Base-by-base conservation (phyloP, 1,140 invertebrate species). In the Anastatus disparis region DNA sequence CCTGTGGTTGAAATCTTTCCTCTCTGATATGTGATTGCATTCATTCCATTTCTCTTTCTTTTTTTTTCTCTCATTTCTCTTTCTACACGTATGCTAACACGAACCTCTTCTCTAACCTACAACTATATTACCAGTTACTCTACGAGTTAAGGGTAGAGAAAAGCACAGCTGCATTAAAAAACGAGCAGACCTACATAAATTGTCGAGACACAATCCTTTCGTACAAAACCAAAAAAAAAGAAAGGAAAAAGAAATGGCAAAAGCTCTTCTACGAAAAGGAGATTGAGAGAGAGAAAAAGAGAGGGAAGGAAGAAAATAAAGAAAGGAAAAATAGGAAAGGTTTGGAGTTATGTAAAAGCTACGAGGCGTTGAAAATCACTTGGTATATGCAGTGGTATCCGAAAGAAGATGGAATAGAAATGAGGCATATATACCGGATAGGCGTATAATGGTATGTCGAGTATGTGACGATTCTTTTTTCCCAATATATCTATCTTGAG, bases 1-100 rank as follows among this genome's bases (percentile, higher is more conserved):
- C 70, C 75, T 74, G 72, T 55, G 68, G 69, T 70, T 53, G 71
- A 17, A 24, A n/a, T 20, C 8, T 31, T 58, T 20, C 35, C 0
- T n/a, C 13, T 24, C 35, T 24, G n/a, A n/a, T n/a, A n/a, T n/a
- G n/a, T n/a, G n/a, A n/a, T n/a, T n/a, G n/a, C n/a, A n/a, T n/a
- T 26, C 44, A 3, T 10, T 58, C 35, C 22, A 0, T n/a, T 8
- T 24, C 35, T 24, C 27, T 26, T 17, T 20, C 44, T 26, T 12
- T 52, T 24, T 20, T 3, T 50, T 12, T 27, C 1, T 27, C 24
- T 52, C 22, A 10, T 10, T 35, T n/a, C n/a, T n/a, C n/a, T n/a
- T n/a, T n/a, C n/a, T n/a, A n/a, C n/a, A n/a, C n/a, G n/a, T n/a
- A n/a, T n/a, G n/a, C n/a, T n/a, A n/a, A n/a, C n/a, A n/a, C n/a